Evolutionary conservation across 1,140 invertebrate genomes (phyloP).

Genomic region (Eriosoma lanigerum): DNA sequence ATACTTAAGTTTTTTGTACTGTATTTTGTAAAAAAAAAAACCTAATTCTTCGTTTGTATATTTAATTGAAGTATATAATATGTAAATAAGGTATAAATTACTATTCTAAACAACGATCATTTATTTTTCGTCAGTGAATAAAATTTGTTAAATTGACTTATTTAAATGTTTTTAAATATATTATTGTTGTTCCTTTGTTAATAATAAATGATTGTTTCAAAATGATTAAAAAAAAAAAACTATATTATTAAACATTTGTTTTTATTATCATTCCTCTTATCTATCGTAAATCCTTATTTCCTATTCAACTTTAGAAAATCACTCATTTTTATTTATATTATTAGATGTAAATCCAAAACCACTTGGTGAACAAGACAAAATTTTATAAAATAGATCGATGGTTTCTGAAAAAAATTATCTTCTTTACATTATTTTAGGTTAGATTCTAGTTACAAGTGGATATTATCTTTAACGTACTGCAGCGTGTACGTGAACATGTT

Average conservation of each 20-base stretch:
- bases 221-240: conserved; percentile 44
- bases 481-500: too few relatives aligned
- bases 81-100: conserved; percentile 43
- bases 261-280: background rate
- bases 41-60: conserved; percentile 44
- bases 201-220: conserved; percentile 50
- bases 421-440: too few relatives aligned
- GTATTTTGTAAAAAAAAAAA: conserved; percentile 49
- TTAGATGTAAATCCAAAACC: too few relatives aligned
- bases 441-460: too few relatives aligned
- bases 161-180: conserved; percentile 49
- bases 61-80: conserved; percentile 29
- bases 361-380: too few relatives aligned
- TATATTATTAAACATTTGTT: background rate
- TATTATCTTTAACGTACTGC: too few relatives aligned
- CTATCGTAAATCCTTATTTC: background rate
- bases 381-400: too few relatives aligned
- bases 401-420: too few relatives aligned
- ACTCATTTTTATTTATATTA: background rate
- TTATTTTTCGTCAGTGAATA: conserved; percentile 50
- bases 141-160: conserved; percentile 48
- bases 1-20: conserved; percentile 51
- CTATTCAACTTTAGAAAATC: too few relatives aligned
- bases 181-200: conserved; percentile 51
- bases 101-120: conserved; percentile 49